Percentiles rank a stretch among this genome's conserved stretches.
phyloP scores from a whole-genome alignment of 1,140 invertebrate species.

The Lamellibrachia luymesi region DNA sequence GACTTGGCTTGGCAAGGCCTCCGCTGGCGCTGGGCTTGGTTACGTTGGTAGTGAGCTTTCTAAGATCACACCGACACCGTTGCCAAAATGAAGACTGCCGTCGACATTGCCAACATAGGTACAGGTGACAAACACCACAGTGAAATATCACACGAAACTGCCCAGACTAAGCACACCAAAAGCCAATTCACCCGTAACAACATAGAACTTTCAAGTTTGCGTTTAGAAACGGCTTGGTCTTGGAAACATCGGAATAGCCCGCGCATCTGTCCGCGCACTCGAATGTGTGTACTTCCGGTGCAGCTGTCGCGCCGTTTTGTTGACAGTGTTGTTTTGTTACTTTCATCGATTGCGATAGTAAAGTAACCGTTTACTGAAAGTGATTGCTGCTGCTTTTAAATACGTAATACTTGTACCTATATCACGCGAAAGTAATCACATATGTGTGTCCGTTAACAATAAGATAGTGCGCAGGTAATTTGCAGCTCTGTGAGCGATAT shows the following conservation, averaged over 20 bases:
- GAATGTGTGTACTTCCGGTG: neutral
- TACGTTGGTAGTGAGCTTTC: neutral
- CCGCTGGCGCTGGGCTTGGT: neutral
- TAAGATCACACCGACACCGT: neutral
- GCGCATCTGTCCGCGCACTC: neutral
- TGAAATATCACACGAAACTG: neutral
- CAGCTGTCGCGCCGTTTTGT: neutral
- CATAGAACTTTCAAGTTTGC: neutral
- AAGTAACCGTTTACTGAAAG: neutral
- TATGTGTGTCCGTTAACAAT: neutral
- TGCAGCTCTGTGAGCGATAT: neutral
- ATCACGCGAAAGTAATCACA: neutral
- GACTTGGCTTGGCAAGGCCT: neutral
- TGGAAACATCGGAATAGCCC: neutral
- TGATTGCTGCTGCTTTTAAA: neutral
- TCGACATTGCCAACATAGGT: neutral
- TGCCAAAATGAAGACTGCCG: neutral
- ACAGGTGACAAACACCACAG: neutral
- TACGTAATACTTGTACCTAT: neutral
- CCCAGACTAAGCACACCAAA: neutral
- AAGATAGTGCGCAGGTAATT: neutral
- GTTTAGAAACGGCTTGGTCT: neutral
- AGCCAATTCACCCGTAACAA: neutral
- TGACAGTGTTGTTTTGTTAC: neutral
- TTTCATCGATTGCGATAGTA: neutral